Evolutionary conservation across 2,797 vertebrate species (phyloP), one percentile per base, ranked within the genome.

Genomic region (Molossus alvarezi): DNA sequence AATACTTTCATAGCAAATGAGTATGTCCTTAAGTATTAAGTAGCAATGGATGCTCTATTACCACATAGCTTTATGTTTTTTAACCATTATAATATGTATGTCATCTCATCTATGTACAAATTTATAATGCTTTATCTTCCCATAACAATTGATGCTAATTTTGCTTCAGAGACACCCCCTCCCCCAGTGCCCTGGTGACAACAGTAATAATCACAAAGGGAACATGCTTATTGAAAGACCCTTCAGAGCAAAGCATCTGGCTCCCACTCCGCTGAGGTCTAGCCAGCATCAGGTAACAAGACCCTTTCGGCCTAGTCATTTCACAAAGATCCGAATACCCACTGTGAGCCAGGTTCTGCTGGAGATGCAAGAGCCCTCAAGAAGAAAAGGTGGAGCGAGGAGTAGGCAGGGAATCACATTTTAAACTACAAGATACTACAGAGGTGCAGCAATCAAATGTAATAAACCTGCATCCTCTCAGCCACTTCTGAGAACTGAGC

Each of bases 301-400:
- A 23, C 27, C 45, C 67, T 29, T 21, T 27, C 21, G 64, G 65
- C 15, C 29, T 77, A 65, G 81, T 73, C 53, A 87, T 60, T 96
- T 79, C 88, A 81, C 65, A 58, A 89, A 73, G 81, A 58, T 33
- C 55, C 83, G n/a, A 51, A 84, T 23, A 60, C 15, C n/a, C 53
- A 41, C 45, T 6, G 10, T 6, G 12, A 72, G 25, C 85, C 71
- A 80, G 80, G 89, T 84, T 88, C 57, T 71, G 51, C 20, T 4
- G 9, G 15, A 69, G 62, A 75, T 67, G 29, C 14, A 45, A 83
- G 65, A 57, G 37, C 55, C 86, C 55, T 88, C 51, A n/a, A 45
- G 84, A 92, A 95, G 90, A 71, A 84, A 65, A 89, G 25, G 71
- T 27, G 15, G 62, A 41, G 1, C 62, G 45, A 86, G 45, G 51